Percentiles rank a stretch among this genome's conserved stretches.
phyloP scores from a whole-genome alignment of 2,113 vertebrate species.

The Albula goreensis region DNA sequence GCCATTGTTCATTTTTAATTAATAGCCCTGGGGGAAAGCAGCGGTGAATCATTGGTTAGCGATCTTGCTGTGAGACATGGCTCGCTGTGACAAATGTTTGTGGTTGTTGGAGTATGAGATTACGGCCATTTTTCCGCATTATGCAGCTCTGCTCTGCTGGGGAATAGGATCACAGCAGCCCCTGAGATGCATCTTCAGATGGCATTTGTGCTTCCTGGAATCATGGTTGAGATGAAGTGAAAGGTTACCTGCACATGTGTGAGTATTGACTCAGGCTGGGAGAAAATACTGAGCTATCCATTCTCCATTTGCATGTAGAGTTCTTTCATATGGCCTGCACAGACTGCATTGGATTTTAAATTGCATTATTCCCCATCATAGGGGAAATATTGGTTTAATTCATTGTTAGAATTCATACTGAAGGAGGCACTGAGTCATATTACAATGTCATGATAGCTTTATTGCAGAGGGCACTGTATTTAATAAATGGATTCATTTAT shows the following conservation, averaged over 20 bases:
- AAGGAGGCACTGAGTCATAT: neutral
- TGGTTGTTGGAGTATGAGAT: neutral
- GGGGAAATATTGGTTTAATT: neutral
- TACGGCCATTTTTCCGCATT: neutral
- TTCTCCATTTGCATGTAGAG: neutral
- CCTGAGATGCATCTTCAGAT: neutral
- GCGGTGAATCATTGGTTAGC: constrained; percentile 32
- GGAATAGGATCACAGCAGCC: neutral
- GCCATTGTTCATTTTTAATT: constrained; percentile 46
- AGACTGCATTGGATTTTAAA: neutral
- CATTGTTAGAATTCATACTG: neutral
- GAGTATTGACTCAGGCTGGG: neutral
- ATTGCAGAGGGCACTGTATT: neutral
- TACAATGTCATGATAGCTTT: neutral
- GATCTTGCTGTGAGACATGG: constrained; percentile 21
- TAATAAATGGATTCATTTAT: neutral
- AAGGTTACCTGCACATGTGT: neutral
- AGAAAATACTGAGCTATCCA: neutral
- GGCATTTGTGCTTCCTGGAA: neutral
- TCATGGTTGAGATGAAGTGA: neutral
- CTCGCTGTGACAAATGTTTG: constrained; percentile 31
- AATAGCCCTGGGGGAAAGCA: constrained; percentile 35
- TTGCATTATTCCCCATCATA: neutral
- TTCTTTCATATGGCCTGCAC: neutral
- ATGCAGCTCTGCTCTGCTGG: neutral